phyloP scores from a whole-genome alignment of 2,113 vertebrate species.

The Prinia subflava region DNA sequence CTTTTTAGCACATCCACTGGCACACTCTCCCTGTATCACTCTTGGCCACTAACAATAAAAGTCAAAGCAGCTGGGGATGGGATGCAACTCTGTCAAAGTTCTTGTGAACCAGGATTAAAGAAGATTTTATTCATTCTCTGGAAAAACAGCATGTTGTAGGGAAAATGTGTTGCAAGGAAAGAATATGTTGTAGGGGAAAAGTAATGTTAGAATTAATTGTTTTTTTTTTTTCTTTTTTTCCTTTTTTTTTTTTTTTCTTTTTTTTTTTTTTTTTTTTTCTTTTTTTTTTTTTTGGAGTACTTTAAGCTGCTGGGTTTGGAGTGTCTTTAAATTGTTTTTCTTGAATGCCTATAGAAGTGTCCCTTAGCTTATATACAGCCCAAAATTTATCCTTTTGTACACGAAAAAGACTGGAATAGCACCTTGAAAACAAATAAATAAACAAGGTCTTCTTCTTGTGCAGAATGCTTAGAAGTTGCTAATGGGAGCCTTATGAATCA shows the following conservation, averaged over 20 bases:
- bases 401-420: neutral
- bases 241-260: too few species aligned
- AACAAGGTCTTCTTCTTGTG: neutral
- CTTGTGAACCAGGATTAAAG: neutral
- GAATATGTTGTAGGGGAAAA: rapidly evolving
- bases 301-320: neutral
- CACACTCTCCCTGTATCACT: rapidly evolving
- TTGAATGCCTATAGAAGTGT: neutral
- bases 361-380: neutral
- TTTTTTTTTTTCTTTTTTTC: neutral
- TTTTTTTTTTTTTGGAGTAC: too few species aligned
- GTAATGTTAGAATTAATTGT: rapidly evolving
- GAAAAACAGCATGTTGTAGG: neutral
- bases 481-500: neutral
- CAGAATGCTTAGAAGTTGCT: neutral
- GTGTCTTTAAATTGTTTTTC: neutral
- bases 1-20: neutral
- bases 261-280: too few species aligned
- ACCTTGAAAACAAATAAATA: neutral
- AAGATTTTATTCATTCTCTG: neutral
- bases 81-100: neutral
- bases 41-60: neutral
- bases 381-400: neutral
- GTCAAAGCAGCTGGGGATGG: neutral
- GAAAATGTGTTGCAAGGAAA: neutral